Base-by-base conservation (phyloP, 2,888 invertebrate genomes). In the Pachliopta kotzebuea region DNA sequence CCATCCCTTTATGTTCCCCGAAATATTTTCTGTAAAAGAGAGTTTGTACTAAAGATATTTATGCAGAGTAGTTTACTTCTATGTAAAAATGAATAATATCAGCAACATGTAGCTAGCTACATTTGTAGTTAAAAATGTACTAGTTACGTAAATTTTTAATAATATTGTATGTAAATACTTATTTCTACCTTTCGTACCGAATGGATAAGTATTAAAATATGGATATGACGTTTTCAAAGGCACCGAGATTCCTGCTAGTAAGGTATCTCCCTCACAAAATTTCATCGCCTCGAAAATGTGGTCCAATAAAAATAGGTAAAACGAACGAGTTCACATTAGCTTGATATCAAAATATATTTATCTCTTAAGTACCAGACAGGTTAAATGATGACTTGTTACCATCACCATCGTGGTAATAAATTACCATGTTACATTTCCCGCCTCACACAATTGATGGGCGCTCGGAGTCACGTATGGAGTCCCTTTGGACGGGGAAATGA, bases 401-500 rank as follows among this genome's bases (percentile, higher is more conserved):
- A 83, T 81, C 77, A 78, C 76, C 75, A 77, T 80, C 78, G 74
- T 79, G 76, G 78, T 75, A 77, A 80, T 78, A 85, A 85, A 86
- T 85, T 76, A 81, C 75, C 76, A 73, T 77, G 79, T 80, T 77
- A 82, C 79, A 80, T 81, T 79, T 62, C 69, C 73, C 75, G 75
- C 78, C 76, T 79, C 78, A 74, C 78, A 79, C 77, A 81, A 75
- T 79, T 85, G 85, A 86, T 84, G 80, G 81, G 78, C 78, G 78
- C 74, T 74, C 80, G 78, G 82, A 86, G 86, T 83, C 90, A 88
- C 89, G 88, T 89, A 82, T 80, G 78, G 70, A 77, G 81, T 85
- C 86, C 87, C 83, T 83, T 82, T 79, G 83, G 81, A 75, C 76
- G 80, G 84, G 90, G 90, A 91, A 90, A 90, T 91, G 90, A 91